Evolutionary conservation across 2,888 invertebrate species (phyloP), one percentile per base, ranked within the genome.

Genomic region (Tenthredo notha): DNA sequence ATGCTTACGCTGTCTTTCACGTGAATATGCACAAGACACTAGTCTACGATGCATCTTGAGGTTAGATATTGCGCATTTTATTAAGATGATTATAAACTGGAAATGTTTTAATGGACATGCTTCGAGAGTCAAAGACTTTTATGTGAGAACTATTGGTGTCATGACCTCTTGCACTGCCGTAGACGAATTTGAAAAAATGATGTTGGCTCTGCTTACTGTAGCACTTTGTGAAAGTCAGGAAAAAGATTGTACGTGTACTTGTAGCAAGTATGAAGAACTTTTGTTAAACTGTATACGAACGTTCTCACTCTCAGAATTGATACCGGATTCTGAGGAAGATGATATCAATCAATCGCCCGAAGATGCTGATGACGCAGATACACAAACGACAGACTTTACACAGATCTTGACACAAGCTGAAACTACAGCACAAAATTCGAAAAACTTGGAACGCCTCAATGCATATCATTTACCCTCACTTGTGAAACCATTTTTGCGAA

Each of bases 401-500:
- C n/a, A 37, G 33, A 74, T 74, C 12, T 37, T 37, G 40, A 74
- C 18, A 74, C 33, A 74, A 37, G 74, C 43, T 33, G 43, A 43
- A 43, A 40, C 18, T 43, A 74, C 40, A 74, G 74, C 74, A 33
- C 33, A n/a, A 15, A 40, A 15, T 37, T 74, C 74, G n/a, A 15
- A 74, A 12, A 10, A 40, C 18, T 74, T 74, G 9, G 21, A 74
- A 43, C 40, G 74, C 25, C 4, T n/a, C 5, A 40, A 74, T 43
- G n/a, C 74, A 7, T 74, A 74, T 74, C 21, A 74, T 74, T 40
- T 74, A 74, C 74, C 74, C 33, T 4, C 33, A 5, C 18, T 25
- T 10, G 74, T 74, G 40, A 74, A 74, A 74, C n/a, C 74, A 74
- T 74, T 74, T 40, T 74, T 74, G 74, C 37, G 74, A 74, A 33